Evolutionary conservation across 2,113 vertebrate genomes (phyloP), one percentile per base, ranked within the genome.

Genomic region (Chaetodon trifascialis): DNA sequence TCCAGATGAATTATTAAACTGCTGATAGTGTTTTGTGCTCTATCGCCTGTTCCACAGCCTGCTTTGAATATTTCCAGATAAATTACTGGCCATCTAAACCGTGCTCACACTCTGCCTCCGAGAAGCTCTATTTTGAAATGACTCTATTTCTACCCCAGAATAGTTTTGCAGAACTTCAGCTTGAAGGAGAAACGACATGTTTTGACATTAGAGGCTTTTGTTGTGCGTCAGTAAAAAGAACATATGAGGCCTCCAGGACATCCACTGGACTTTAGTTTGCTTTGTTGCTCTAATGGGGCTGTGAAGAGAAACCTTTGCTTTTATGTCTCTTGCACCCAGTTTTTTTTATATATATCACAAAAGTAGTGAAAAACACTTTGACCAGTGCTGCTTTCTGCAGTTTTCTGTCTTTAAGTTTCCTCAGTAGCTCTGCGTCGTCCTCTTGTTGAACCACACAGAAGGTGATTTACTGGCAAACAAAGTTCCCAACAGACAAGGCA

Each of bases 21-120:
- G 19, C 56, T 79, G 0, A n/a, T n/a, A n/a, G n/a, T 46, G 21
- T n/a, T 58, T 78, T 65, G 51, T 55, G 23, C 23, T 79, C 16
- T 1, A 14, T 0, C 6, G 42, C 30, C 21, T 59, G 9, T 7
- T 47, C 15, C 16, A 34, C 55, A 8, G 10, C 16, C 30, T 47
- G 44, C 8, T 49, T 62, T 0, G 1, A n/a, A 52, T 34, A 47
- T 30, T 44, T 38, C 11, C 1, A 42, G 46, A 59, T 64, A 11
- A 42, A 42, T 14, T 25, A 4, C 19, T 52, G 21, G 3, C 30
- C 30, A 30, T 30, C 30, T 30, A 30, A 30, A 1, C n/a, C n/a
- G n/a, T n/a, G 56, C 59, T 44, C 21, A 21, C 9, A 55, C 46
- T 46, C 5, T 36, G 52, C 49, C 7, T 46, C 11, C 0, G 40